Evolutionary conservation across 2,888 invertebrate species (phyloP), one percentile per base, ranked within the genome.

Genomic region (Lottia scabra): DNA sequence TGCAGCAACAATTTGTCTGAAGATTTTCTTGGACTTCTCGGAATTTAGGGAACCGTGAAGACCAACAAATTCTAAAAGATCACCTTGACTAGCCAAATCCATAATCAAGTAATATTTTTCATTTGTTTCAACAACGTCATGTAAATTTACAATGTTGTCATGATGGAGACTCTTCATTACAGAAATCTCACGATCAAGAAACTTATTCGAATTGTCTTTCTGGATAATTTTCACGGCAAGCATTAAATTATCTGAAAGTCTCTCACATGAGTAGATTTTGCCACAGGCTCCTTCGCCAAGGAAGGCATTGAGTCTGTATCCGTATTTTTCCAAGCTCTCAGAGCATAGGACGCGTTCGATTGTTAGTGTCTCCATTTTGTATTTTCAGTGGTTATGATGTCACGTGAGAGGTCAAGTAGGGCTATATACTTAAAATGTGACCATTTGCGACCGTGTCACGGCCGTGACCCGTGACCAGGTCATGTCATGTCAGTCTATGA

Each of bases 21-120:
- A 48, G 48, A 48, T 48, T 48, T 48, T 48, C 48, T 48, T 48
- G 48, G 48, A n/a, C 19, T 48, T 48, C 48, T 48, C n/a, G 48
- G 48, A n/a, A 48, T 48, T 48, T n/a, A 48, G 48, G n/a, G 48
- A 48, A 6, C 48, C 48, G 48, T 48, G 48, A 48, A 48, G 48
- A 48, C 48, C 48, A 48, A 48, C 48, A 48, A 48, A 48, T n/a
- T 48, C 48, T 48, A 48, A 19, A 6, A 48, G 48, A 48, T 48
- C 48, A 48, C 48, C 48, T 48, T 48, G 48, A 48, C 19, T 19
- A 48, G 48, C 48, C 16, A 48, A 48, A 48, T 48, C 48, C 48
- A 48, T 0, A 48, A 48, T 48, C 48, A 48, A 48, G 48, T 48
- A 48, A 48, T n/a, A 48, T 16, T 48, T 48, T 13, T 48, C 48